These are phyloP conservation scores for Dione vanillae DNA, from an alignment of 2,888 invertebrate genomes.

Conservation along the genomic window DNA sequence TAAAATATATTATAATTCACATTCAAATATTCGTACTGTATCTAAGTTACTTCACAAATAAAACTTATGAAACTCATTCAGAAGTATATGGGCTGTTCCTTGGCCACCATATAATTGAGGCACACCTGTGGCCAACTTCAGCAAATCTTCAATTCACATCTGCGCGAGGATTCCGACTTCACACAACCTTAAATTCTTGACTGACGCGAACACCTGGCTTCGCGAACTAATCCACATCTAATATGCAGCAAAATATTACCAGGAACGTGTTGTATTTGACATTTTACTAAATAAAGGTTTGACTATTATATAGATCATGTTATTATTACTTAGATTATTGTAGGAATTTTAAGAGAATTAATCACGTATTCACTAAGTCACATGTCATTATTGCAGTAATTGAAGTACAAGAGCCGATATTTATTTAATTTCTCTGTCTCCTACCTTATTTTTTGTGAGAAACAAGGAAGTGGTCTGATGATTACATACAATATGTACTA, in stretches of 20 bases:
- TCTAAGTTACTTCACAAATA: background rate
- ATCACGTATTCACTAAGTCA: no score
- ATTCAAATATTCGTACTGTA: background rate
- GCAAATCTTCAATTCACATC: slow-evolving; percentile 35
- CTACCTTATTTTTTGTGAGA: no score
- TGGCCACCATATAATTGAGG: slow-evolving; percentile 30
- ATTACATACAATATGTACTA: no score
- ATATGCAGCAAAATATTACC: slow-evolving; percentile 6
- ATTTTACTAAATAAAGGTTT: slow-evolving; percentile 1
- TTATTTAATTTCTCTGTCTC: no score
- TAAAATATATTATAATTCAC: background rate
- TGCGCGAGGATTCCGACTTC: slow-evolving; percentile 26
- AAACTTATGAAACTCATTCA: slow-evolving; percentile 13
- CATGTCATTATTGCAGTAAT: no score
- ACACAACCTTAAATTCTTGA: slow-evolving; percentile 38
- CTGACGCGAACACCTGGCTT: slow-evolving; percentile 5
- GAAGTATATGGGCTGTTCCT: background rate
- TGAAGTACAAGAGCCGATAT: no score
- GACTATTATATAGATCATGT: background rate
- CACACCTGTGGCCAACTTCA: slow-evolving; percentile 25
- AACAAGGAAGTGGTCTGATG: no score
- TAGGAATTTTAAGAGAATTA: no score
- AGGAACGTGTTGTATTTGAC: background rate
- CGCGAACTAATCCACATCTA: background rate
- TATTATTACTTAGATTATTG: background rate